These are phyloP conservation scores for Pelosia muscerda DNA, from an alignment of 2,888 invertebrate species.

Conservation along the genomic window DNA sequence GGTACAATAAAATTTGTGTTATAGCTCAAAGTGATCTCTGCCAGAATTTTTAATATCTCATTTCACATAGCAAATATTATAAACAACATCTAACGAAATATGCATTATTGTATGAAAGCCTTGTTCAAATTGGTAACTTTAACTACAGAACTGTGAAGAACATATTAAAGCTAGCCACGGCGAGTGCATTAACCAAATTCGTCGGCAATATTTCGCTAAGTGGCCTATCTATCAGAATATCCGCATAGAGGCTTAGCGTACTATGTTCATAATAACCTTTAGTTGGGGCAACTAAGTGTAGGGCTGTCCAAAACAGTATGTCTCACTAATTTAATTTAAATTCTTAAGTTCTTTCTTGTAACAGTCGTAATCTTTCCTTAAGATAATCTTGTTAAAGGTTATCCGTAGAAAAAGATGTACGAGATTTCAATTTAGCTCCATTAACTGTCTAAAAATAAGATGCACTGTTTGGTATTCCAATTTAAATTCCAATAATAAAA, in stretches of 20 bases:
- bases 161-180: conserved; percentile 39
- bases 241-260: conserved; percentile 45
- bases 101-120: not conserved
- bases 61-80: not conserved
- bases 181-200: conserved; percentile 57
- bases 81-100: not conserved
- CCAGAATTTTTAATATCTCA: too few species aligned
- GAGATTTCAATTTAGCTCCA: too few species aligned
- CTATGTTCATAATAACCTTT: conserved; percentile 52
- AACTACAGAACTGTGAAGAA: conserved; percentile 26
- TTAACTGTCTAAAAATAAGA: too few species aligned
- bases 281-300: conserved; percentile 37
- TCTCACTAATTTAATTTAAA: not conserved
- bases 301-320: conserved; percentile 15
- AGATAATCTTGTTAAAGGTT: too few species aligned
- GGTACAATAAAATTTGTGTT: too few species aligned
- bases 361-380: too few species aligned
- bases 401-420: too few species aligned
- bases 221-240: conserved; percentile 59
- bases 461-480: too few species aligned
- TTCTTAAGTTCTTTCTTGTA: not conserved
- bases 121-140: conserved; percentile 6
- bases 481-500: too few species aligned
- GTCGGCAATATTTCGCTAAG: conserved; percentile 55
- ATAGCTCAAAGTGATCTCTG: too few species aligned